phyloP scores from a whole-genome alignment of 1,140 invertebrate genomes.

The Chironomus tepperi region DNA sequence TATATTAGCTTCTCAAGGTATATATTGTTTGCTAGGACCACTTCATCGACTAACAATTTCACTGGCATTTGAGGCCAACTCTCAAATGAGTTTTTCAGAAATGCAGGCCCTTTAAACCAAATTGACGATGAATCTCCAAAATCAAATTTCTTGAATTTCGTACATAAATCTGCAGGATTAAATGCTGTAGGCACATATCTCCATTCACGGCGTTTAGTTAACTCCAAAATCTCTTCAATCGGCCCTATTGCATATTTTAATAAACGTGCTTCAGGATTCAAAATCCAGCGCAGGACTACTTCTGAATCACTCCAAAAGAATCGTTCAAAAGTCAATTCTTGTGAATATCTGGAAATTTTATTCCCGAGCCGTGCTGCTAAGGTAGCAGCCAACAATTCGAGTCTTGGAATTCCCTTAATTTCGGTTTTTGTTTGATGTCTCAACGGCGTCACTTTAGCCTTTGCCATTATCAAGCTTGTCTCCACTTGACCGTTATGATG shows the following conservation, averaged over 20 bases:
- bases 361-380: not conserved
- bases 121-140: not conserved
- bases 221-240: slow-evolving; percentile 25
- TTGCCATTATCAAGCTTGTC: not conserved
- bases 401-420: too few species aligned
- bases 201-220: slow-evolving; percentile 32
- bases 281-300: not conserved
- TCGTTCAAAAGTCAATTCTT: not conserved
- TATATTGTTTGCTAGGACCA: not conserved
- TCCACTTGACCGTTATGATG: not conserved
- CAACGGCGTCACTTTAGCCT: not conserved
- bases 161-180: slow-evolving; percentile 32
- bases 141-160: not conserved
- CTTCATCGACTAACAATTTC: not conserved
- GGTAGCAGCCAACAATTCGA: not conserved
- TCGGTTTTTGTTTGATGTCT: too few species aligned
- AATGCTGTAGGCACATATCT: slow-evolving; percentile 29
- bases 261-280: not conserved
- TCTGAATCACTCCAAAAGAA: not conserved
- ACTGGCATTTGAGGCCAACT: not conserved
- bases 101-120: not conserved
- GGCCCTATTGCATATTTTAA: not conserved
- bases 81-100: not conserved
- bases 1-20: not conserved
- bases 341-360: not conserved